Evolutionary conservation across 2,113 vertebrate species (phyloP), one percentile per base, ranked within the genome.

Genomic region (Macquaria ambigua): DNA sequence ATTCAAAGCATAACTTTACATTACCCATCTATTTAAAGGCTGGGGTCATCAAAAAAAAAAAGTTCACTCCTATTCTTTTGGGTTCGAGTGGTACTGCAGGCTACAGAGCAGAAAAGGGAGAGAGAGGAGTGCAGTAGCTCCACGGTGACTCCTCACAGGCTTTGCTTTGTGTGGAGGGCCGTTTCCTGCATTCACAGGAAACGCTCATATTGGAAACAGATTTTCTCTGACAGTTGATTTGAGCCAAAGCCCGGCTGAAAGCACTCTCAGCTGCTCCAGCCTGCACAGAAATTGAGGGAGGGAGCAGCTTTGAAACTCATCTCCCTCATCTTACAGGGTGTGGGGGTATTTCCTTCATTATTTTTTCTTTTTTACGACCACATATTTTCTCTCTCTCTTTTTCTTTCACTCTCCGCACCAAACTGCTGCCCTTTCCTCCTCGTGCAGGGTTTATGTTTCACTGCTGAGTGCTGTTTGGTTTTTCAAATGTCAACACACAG

Each of bases 131-230:
- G 83, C 86, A 93, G 92, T 85, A 88, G 90, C 89, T 94, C 88
- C 70, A 39, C 50, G 84, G 84, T 79, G 68, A 81, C 53, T 81
- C 63, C 52, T 85, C 66, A 95, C 91, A 94, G 50, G 92, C 92
- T 73, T 3, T 75, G 93, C 95, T 97, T 96, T 96, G 96, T 96
- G 83, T 92, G 91, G 74, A 95, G 77, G 91, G 87, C 94, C 81
- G 83, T 95, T 97, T 97, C 96, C 96, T 97, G 96, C 80, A 82
- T 59, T 74, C 89, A 95, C 97, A 97, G 97, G 97, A 97, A 97
- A 93, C 90, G 28, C 81, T 86, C 92, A 90, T 96, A 97, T 96
- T 97, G 96, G 93, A 97, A 97, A 96, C 97, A 97, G 96, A 96
- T 97, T 96, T 95, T 76, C 86, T 61, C 87, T 87, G 86, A 90